Conservation (phyloP, 2,113 vertebrate genomes). For the Phalacrocorax carbo region DNA sequence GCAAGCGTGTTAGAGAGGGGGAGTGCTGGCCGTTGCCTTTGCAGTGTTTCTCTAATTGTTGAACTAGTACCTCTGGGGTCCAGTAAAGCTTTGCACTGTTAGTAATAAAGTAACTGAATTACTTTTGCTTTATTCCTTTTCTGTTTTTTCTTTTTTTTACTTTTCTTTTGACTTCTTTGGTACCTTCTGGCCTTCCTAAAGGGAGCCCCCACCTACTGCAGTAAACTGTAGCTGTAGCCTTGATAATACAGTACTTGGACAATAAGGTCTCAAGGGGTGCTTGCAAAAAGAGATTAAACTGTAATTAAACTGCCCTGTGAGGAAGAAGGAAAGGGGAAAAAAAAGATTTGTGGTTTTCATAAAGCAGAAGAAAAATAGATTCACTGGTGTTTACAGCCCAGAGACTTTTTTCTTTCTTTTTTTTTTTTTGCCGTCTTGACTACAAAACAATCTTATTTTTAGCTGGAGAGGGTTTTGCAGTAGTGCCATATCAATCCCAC, state of each 20-base stretch:
- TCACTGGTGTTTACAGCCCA: slow-evolving; percentile 75
- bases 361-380: slow-evolving; percentile 74
- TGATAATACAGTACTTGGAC: slow-evolving; percentile 70
- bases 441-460: slow-evolving; percentile 79
- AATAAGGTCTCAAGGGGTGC: slow-evolving; percentile 72
- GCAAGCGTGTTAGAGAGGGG: slow-evolving; percentile 25
- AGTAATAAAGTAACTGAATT: slow-evolving; percentile 68
- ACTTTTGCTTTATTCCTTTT: slow-evolving; percentile 32
- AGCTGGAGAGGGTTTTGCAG: slow-evolving; percentile 69
- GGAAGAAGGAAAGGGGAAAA: slow-evolving; percentile 50
- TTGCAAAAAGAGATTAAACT: slow-evolving; percentile 78
- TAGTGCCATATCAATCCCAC: slow-evolving; percentile 71
- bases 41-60: slow-evolving; percentile 74
- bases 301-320: slow-evolving; percentile 75
- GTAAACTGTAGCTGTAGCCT: slow-evolving; percentile 70
- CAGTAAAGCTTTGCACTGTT: slow-evolving; percentile 67
- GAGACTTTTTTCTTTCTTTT: slow-evolving; percentile 10
- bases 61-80: slow-evolving; percentile 64
- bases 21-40: slow-evolving; percentile 63
- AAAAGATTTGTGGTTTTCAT: slow-evolving; percentile 77
- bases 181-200: slow-evolving; percentile 63
- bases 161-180: slow-evolving; percentile 1
- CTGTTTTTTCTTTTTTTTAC: background rate
- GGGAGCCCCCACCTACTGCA: slow-evolving; percentile 63
- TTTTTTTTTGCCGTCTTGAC: slow-evolving; percentile 20